Percentiles rank a stretch among this genome's conserved stretches.
Conservation (phyloP, 2,797 vertebrate species). For the Fringilla coelebs region DNA sequence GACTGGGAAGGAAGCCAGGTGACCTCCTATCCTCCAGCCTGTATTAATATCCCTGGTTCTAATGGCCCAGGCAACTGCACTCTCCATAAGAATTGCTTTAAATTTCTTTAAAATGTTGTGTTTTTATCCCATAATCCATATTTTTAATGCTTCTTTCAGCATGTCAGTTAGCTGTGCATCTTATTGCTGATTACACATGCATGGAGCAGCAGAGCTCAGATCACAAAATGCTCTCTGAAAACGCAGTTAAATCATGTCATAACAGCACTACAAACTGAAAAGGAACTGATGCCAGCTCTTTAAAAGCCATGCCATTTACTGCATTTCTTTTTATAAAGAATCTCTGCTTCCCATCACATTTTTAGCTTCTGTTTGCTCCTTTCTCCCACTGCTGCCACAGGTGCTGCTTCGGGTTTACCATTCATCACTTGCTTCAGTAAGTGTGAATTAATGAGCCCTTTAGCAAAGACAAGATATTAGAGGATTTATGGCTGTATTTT, state of each 20-base stretch:
- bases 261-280: neutral
- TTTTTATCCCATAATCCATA: neutral
- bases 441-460: neutral
- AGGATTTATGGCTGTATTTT: neutral
- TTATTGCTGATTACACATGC: neutral
- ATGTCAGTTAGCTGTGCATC: neutral
- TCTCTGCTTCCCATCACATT: neutral
- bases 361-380: neutral
- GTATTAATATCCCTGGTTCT: constrained; percentile 28
- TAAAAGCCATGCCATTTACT: neutral
- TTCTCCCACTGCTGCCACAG: neutral
- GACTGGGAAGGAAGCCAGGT: constrained; percentile 21
- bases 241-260: neutral
- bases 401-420: neutral
- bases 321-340: neutral
- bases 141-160: neutral
- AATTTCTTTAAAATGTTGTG: neutral
- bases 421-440: neutral
- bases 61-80: constrained; percentile 7
- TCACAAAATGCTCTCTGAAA: neutral
- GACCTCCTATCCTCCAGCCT: constrained; percentile 26
- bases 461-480: neutral
- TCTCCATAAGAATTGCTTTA: neutral
- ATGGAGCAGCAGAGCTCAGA: neutral
- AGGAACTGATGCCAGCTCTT: neutral